Evolutionary conservation across 2,113 vertebrate genomes (phyloP), one percentile per base, ranked within the genome.

Genomic region (Cyprinodon tularosa): DNA sequence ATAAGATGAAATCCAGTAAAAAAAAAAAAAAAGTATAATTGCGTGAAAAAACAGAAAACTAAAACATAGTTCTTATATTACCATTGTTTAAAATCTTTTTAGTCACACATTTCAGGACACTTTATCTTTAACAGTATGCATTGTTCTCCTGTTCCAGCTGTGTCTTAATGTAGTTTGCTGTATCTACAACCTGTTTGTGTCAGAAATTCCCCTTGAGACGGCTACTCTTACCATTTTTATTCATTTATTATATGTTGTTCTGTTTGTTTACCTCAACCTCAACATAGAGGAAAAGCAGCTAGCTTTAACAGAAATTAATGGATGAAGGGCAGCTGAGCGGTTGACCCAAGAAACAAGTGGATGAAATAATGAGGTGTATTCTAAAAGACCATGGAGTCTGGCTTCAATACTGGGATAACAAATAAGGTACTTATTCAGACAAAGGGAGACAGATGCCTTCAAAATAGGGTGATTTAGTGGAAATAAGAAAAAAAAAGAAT

Each of bases 391-490:
- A 72, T 76, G 44, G 44, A 45, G 67, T 78, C 74, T 69, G 45
- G 42, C 62, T 48, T 59, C 42, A 80, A 40, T 75, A 77, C 53
- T 17, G 17, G 6, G 14, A 61, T 39, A 53, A 83, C 81, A 89
- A 91, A 61, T 67, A 29, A 37, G n/a, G 45, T 71, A 59, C 66
- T 70, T 76, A 39, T 73, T 40, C 68, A 29, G 29, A 77, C 44
- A 62, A 81, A 72, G 11, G 38, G 79, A 78, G 76, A 42, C 66
- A 67, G 66, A 83, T 15, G 78, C 80, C 59, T 38, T 83, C 66
- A 74, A 78, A 93, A 36, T 44, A 59, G 66, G 62, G 48, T 68
- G 68, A 73, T 77, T 71, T 80, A 73, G 62, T 45, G 63, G 39
- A 65, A 80, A 76, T 38, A n/a, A 60, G 59, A 66, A 57, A 57